These are phyloP conservation scores for Sipha maydis DNA, from an alignment of 2,888 invertebrate genomes.

Conservation along the genomic window DNA sequence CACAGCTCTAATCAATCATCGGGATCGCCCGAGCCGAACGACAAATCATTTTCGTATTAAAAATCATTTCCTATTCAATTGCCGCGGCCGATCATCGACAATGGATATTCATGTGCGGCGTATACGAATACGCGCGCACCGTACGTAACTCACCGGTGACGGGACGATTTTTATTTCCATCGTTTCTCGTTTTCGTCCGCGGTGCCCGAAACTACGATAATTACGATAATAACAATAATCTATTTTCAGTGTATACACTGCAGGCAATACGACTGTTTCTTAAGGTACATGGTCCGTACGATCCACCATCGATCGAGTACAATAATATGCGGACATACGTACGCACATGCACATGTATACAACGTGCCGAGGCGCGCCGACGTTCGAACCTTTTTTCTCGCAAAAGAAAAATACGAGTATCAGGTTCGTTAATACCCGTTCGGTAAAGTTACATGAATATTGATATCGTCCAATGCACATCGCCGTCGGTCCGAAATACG, in stretches of 20 bases:
- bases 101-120: neutral
- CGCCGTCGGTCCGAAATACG: no score
- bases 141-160: conserved; percentile 53
- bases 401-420: no score
- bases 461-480: no score
- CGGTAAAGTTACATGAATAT: no score
- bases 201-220: neutral
- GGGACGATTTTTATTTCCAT: conserved; percentile 10
- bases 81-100: conserved; percentile 54
- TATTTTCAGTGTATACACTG: neutral
- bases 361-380: no score
- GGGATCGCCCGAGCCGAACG: conserved; percentile 58
- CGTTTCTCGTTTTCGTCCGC: conserved; percentile 25
- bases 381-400: neutral
- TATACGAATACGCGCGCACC: neutral
- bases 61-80: conserved; percentile 50
- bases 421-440: no score
- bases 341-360: no score
- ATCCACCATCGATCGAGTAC: no score
- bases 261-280: neutral
- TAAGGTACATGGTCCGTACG: neutral
- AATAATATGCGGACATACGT: no score
- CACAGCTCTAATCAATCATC: conserved; percentile 53
- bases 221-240: neutral
- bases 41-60: conserved; percentile 61